Evolutionary conservation across 2,797 vertebrate species (phyloP), one percentile per base, ranked within the genome.

Genomic region (Zalophus californianus): DNA sequence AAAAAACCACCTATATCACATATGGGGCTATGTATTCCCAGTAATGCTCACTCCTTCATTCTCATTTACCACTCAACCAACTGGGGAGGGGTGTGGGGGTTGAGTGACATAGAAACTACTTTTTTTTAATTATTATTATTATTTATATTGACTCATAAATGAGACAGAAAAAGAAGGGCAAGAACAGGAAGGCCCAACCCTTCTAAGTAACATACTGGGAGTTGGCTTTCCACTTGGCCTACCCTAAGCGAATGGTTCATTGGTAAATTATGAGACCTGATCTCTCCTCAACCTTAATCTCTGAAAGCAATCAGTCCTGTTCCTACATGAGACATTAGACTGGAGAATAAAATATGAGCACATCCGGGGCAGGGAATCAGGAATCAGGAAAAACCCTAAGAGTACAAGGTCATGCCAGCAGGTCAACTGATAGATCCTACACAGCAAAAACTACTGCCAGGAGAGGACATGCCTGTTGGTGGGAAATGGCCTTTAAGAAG

Each of bases 71-170:
- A 73, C 70, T 91, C 12, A 87, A 7, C 54, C 58, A 93, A 6
- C 0, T 73, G 52, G 35, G 79, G 6, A 82, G 60, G 48, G 52
- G 8, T 70, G 13, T 78, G 66, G 20, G 68, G 72, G 25, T 48
- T 85, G n/a, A 93, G 41, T 3, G 32, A 97, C 32, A 87, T 41
- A 84, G 83, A 97, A 95, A 90, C 12, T 23, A 87, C 54, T 82
- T 94, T 89, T 95, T 78, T 62, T 50, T 2, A 35, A 35, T 35
- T 50, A 44, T 44, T 44, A 54, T 56, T 68, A 54, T 92, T 93
- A 95, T 97, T 97, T 95, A 58, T 96, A 87, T 96, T 98, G 96
- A 97, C 79, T 98, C 91, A 97, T 86, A 95, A 93, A 96, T 84
- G 54, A 90, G 32, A 91, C 54, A 83, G 27, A 38, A 97, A 80